Conservation (phyloP, 2,797 vertebrate genomes). For the Clamator glandarius region DNA sequence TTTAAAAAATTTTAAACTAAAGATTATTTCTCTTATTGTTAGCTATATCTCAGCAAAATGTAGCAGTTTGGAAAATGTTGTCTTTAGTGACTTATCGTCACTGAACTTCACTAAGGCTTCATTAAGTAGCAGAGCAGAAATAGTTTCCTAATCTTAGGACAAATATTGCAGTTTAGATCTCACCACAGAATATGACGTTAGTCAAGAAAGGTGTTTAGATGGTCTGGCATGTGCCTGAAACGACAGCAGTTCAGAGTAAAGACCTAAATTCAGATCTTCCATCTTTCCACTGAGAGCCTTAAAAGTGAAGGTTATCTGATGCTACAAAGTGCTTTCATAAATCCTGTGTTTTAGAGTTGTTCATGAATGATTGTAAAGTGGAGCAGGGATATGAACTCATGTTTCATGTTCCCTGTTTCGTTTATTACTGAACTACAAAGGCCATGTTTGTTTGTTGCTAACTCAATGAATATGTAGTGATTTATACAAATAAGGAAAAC, state of each 20-base stretch:
- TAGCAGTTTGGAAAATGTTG: not conserved
- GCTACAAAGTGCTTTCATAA: not conserved
- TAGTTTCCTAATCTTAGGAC: not conserved
- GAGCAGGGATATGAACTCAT: not conserved
- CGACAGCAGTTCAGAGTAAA: not conserved
- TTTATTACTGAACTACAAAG: not conserved
- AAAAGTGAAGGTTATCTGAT: not conserved
- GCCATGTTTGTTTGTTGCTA: not conserved
- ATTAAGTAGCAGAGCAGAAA: not conserved
- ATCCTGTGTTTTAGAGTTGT: not conserved
- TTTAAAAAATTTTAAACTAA: not conserved
- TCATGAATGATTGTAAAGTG: not conserved
- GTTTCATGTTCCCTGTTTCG: not conserved
- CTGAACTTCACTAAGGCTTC: not conserved
- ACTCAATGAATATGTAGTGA: not conserved
- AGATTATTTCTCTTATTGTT: not conserved
- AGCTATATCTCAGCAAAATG: not conserved
- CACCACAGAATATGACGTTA: not conserved
- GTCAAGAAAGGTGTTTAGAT: not conserved
- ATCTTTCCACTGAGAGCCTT: not conserved
- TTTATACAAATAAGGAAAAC: not conserved
- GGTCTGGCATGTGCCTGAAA: not conserved
- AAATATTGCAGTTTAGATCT: not conserved
- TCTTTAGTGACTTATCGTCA: not conserved
- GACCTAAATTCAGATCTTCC: not conserved